Evolutionary conservation across 2,888 invertebrate species (phyloP).

Genomic region (Drosophila birchii): DNA sequence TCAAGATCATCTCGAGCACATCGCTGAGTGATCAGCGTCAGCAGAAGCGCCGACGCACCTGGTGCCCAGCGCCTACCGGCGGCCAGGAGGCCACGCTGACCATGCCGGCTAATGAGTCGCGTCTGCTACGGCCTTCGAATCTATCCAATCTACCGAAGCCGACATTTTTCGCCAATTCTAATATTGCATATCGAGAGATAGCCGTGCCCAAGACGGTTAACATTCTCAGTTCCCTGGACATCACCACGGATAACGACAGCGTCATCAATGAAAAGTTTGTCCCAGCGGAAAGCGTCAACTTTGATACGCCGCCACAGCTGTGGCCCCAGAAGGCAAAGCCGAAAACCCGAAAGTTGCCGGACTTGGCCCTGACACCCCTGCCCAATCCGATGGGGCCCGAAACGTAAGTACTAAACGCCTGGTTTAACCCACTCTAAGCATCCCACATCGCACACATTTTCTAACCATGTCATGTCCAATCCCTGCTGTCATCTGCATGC

Average conservation of each 20-base stretch:
- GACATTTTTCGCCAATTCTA: slow-evolving; percentile 48
- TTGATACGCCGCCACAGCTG: slow-evolving; percentile 8
- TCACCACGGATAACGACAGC: background rate
- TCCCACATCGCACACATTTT: background rate
- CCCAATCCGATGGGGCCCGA: slow-evolving; percentile 8
- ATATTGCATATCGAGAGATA: slow-evolving; percentile 8
- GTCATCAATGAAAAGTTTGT: background rate
- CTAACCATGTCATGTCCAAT: slow-evolving; percentile 1
- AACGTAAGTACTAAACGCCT: slow-evolving; percentile 14
- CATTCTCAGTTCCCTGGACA: slow-evolving; percentile 49
- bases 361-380: slow-evolving; percentile 22
- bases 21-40: slow-evolving; percentile 62
- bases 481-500: background rate
- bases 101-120: background rate
- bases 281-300: slow-evolving; percentile 22
- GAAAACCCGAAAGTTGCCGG: slow-evolving; percentile 2
- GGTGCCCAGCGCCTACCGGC: slow-evolving; percentile 78
- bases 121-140: slow-evolving; percentile 13
- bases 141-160: slow-evolving; percentile 64
- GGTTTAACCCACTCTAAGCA: background rate
- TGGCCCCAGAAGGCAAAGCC: background rate
- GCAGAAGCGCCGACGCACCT: slow-evolving; percentile 82
- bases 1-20: slow-evolving; percentile 81
- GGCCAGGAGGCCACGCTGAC: slow-evolving; percentile 20
- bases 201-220: slow-evolving; percentile 59